Base-by-base conservation (phyloP, 2,888 invertebrate genomes). In the Malthinus seriepunctatus region DNA sequence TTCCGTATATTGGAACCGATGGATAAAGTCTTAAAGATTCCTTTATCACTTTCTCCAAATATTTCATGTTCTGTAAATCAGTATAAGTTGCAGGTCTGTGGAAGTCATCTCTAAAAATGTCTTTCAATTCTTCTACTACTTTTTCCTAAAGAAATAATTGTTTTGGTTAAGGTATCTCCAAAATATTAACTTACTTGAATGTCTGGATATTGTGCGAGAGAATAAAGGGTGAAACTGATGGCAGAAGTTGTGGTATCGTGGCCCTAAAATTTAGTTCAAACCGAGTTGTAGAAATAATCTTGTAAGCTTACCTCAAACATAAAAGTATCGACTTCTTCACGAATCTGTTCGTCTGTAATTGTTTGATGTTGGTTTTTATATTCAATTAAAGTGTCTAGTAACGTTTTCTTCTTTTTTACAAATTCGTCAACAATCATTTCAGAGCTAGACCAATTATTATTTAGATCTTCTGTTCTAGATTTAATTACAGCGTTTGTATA, bases 231-330 rank as follows among this genome's bases (percentile, higher is more conserved):
- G 74, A 81, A 83, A 64, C 76, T 74, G 10, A 82, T 73, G 4
- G 78, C 78, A 7, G 80, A 73, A 1, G 81, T 71, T 11, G 80
- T 81, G 0, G 82, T 82, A 60, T 82, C 80, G 59, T 81, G 79
- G 0, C 80, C 81, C 81, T 81, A 23, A 35, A 49, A 35, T 33
- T 49, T 23, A 23, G 5, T 23, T 23, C 1, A 49, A 6, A 0
- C n/a, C 10, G 3, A n/a, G 1, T 15, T 7, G 32, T 42, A 32
- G 32, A 5, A 23, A 3, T 3, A 23, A 23, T 6, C 3, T 10
- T 11, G 12, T 3, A 4, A 15, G 5, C 23, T 23, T 3, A 23
- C 23, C 23, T 2, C 23, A 23, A 23, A 23, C 2, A 5, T 23
- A 23, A 23, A 23, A 23, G 23, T 23, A 23, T 23, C 23, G 5